Conservation (phyloP, 1,140 invertebrate species). For the Bombus waltoni region DNA sequence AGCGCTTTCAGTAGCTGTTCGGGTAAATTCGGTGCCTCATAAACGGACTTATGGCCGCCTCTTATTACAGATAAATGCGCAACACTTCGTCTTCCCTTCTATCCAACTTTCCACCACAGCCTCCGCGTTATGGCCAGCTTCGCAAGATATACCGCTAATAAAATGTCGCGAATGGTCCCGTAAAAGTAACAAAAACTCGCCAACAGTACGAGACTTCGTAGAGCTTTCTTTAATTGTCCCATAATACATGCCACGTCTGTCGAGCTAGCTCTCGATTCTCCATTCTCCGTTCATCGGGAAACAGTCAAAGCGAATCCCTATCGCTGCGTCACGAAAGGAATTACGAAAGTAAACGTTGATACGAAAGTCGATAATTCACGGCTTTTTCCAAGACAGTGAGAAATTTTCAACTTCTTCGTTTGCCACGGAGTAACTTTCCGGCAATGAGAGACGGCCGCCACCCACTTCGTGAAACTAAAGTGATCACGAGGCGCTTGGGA, state of each 20-base stretch:
- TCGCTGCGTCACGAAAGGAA: not conserved
- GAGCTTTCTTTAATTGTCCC: not conserved
- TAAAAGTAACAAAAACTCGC: not conserved
- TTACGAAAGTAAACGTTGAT: not conserved
- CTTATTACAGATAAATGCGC: constrained; percentile 22
- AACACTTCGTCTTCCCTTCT: constrained; percentile 10
- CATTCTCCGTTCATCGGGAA: too few relatives aligned
- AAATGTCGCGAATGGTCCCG: not conserved
- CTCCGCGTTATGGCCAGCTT: not conserved
- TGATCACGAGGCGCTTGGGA: constrained; percentile 64
- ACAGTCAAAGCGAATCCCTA: too few relatives aligned
- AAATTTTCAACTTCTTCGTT: constrained; percentile 51
- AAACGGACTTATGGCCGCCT: constrained; percentile 3
- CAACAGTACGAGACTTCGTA: not conserved
- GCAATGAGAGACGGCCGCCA: constrained; percentile 59
- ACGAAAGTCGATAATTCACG: constrained; percentile 29
- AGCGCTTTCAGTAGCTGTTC: not conserved
- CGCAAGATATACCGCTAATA: not conserved
- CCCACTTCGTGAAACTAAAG: constrained; percentile 42
- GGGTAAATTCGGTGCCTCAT: constrained; percentile 3
- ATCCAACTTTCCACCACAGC: not conserved
- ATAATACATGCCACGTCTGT: not conserved
- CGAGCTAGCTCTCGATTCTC: not conserved
- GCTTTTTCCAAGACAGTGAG: constrained; percentile 26
- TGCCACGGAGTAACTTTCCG: constrained; percentile 45